A percentile compares a stretch with the other conserved stretches of the same genome.
Conservation (phyloP, 2,113 vertebrate species). For the Uropsilus gracilis region DNA sequence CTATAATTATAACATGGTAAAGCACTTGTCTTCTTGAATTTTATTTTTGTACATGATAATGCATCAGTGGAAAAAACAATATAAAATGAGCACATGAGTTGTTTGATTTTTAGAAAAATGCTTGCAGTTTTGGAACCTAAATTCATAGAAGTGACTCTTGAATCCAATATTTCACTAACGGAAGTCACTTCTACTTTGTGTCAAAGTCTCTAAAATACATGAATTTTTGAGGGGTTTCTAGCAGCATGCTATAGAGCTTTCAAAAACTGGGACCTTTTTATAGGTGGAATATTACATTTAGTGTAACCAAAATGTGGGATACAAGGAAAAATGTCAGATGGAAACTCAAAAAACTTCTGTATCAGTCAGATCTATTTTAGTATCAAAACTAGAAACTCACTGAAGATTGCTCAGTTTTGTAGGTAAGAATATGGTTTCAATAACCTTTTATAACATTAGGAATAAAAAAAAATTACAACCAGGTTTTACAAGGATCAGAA, state of each 20-base stretch:
- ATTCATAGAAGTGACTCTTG: neutral
- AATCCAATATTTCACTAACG: neutral
- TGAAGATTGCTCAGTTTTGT: neutral
- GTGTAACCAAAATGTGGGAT: neutral
- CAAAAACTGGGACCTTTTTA: neutral
- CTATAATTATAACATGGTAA: constrained; percentile 22
- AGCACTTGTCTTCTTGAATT: neutral
- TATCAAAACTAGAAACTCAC: neutral
- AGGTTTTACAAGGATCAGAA: neutral
- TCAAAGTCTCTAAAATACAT: neutral
- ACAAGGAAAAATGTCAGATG: neutral
- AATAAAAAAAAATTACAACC: neutral
- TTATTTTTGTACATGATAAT: neutral
- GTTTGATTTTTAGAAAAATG: neutral
- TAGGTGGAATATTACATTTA: neutral
- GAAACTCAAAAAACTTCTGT: neutral
- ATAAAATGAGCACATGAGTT: neutral
- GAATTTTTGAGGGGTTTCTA: neutral
- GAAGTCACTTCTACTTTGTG: neutral
- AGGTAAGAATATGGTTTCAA: neutral
- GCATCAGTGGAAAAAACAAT: neutral
- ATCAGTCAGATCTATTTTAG: neutral
- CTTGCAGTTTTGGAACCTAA: neutral
- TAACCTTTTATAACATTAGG: neutral
- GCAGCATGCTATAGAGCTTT: neutral